phyloP scores from a whole-genome alignment of 2,113 vertebrate genomes.

The Antennarius striatus region DNA sequence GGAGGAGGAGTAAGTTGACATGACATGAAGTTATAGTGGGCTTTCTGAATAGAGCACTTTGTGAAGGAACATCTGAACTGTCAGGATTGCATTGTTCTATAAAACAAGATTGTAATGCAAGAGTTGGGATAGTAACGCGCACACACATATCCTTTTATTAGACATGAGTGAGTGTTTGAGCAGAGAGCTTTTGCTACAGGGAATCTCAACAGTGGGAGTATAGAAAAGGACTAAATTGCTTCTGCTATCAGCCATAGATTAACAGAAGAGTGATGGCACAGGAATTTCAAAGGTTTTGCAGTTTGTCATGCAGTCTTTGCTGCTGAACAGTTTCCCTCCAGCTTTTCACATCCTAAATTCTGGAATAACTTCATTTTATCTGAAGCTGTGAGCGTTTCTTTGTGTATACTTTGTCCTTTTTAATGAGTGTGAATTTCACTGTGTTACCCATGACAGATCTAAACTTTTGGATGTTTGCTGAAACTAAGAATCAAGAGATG shows the following conservation, averaged over 20 bases:
- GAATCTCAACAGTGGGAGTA: slow-evolving; percentile 5
- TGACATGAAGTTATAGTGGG: neutral
- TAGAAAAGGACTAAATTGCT: slow-evolving; percentile 12
- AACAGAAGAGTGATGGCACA: slow-evolving; percentile 8
- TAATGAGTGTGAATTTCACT: neutral
- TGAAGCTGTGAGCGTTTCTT: neutral
- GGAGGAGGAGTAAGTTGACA: neutral
- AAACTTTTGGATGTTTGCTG: slow-evolving; percentile 40
- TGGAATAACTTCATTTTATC: neutral
- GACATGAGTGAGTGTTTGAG: slow-evolving; percentile 7
- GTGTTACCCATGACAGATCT: slow-evolving; percentile 17
- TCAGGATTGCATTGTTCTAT: slow-evolving; percentile 4
- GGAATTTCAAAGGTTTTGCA: slow-evolving; percentile 17
- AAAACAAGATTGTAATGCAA: slow-evolving; percentile 3
- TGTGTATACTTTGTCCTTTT: neutral
- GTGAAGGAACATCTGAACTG: neutral
- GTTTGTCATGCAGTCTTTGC: slow-evolving; percentile 27
- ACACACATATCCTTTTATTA: slow-evolving; percentile 8
- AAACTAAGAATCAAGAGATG: slow-evolving; percentile 55
- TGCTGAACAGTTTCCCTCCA: slow-evolving; percentile 22
- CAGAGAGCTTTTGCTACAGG: slow-evolving; percentile 1
- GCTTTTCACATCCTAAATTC: slow-evolving; percentile 17
- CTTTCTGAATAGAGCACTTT: neutral
- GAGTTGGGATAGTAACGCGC: slow-evolving; percentile 3
- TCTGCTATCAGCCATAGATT: slow-evolving; percentile 30